phyloP scores from a whole-genome alignment of 2,888 invertebrate species.

The Eupithecia abbreviata region DNA sequence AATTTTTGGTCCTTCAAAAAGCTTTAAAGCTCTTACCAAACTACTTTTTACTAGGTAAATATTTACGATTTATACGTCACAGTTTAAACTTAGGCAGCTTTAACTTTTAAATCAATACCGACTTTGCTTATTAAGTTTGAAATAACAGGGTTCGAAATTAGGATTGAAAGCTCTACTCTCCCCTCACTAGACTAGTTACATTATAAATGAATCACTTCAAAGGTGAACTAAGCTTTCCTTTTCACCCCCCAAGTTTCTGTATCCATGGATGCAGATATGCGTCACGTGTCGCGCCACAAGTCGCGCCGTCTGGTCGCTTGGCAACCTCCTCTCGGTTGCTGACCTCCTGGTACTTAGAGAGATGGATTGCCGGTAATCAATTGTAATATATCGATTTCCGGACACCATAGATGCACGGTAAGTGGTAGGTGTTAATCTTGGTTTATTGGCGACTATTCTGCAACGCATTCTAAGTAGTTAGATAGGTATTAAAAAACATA shows the following conservation, averaged over 20 bases:
- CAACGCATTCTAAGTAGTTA: not conserved
- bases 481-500: not conserved
- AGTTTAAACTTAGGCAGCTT: not conserved
- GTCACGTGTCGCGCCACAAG: slow-evolving; percentile 64
- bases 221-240: slow-evolving; percentile 15
- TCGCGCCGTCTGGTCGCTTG: slow-evolving; percentile 64
- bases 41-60: not conserved
- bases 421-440: slow-evolving; percentile 19
- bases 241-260: slow-evolving; percentile 5
- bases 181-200: not conserved
- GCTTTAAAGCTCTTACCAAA: not conserved
- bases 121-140: not conserved
- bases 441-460: not conserved
- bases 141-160: not conserved
- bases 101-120: not conserved
- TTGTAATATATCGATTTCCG: slow-evolving; percentile 35
- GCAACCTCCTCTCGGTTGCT: slow-evolving; percentile 56
- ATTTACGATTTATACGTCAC: not conserved
- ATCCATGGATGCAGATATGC: slow-evolving; percentile 46
- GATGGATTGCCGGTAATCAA: slow-evolving; percentile 36
- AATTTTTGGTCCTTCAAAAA: not conserved
- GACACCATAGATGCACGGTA: slow-evolving; percentile 28
- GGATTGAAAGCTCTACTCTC: not conserved
- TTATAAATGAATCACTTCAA: slow-evolving; percentile 5
- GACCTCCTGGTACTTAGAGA: slow-evolving; percentile 57